phyloP scores from a whole-genome alignment of 2,797 vertebrate species.

The Lepilemur ruficaudatus region DNA sequence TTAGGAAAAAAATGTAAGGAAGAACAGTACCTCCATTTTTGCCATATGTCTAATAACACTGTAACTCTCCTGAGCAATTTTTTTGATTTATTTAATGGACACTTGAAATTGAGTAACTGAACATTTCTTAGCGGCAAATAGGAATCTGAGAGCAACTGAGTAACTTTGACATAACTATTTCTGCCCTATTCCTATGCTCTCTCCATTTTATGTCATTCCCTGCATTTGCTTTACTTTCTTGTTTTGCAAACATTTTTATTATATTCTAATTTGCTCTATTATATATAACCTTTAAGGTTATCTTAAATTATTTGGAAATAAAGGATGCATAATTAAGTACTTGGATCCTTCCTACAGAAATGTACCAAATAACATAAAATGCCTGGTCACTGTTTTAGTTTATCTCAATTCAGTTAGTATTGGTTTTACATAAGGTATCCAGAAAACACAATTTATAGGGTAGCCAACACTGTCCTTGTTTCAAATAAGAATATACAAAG shows the following conservation, averaged over 20 bases:
- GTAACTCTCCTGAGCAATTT: background rate
- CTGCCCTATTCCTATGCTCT: background rate
- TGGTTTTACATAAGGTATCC: background rate
- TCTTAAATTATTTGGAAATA: background rate
- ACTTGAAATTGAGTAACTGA: background rate
- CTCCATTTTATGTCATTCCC: background rate
- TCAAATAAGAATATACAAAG: background rate
- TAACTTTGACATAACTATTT: background rate
- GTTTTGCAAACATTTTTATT: background rate
- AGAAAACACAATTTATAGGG: background rate
- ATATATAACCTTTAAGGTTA: background rate
- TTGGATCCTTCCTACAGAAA: background rate
- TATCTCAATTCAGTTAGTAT: background rate
- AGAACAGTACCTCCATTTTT: background rate
- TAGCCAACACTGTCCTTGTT: background rate
- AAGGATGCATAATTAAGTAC: background rate
- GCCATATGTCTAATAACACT: background rate
- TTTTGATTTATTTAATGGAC: background rate
- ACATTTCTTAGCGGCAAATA: background rate
- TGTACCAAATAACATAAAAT: background rate
- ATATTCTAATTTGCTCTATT: background rate
- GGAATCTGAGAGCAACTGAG: background rate
- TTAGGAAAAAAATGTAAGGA: background rate
- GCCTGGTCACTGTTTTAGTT: background rate
- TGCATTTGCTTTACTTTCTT: background rate